Base-by-base conservation (phyloP, 2,888 invertebrate genomes). In the Cephus pygmeus region DNA sequence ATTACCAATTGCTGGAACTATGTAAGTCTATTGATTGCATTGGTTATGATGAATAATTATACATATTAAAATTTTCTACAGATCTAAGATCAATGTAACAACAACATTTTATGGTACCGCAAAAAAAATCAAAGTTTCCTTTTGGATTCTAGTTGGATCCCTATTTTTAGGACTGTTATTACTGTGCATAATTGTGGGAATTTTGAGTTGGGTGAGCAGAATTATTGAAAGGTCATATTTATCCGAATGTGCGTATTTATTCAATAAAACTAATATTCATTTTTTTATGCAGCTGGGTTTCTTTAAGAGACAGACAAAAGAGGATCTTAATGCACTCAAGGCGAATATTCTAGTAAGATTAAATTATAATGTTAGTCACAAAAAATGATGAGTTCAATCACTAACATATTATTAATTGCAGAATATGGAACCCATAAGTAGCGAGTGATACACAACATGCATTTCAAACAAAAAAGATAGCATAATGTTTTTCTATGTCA, bases 111-210 rank as follows among this genome's bases (percentile, higher is more conserved):
- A 86, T 31, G 82, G 79, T 31, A 68, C 79, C 11, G 76, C 76
- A 12, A 79, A 80, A 68, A 73, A 31, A 12, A 12, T 12, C 9
- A 79, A 80, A 73, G 69, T 87, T 1, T 83, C 83, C 71, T 73
- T 84, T n/a, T 88, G 87, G 88, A 81, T 88, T 40, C 77, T 88
- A 40, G 12, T 86, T 0, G 80, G 83, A 6, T 88, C 88, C 1
- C 77, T 88, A 23, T 78, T 81, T 11, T 69, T 88, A 11, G 88
- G 88, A 34, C 73, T 88, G 4, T 36, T 87, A 34, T 73, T 86
- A 30, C 77, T 88, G 15, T 79, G 81, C 0, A 73, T 85, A 9
- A 56, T 85, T 68, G 78, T 78, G 9, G 69, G 76, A 9, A 77
- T 83, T 69, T 82, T 88, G 69, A 81, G 76, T 36, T 81, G 15